Evolutionary conservation across 2,797 vertebrate genomes (phyloP).

Genomic region (Cetoscarus ocellatus): DNA sequence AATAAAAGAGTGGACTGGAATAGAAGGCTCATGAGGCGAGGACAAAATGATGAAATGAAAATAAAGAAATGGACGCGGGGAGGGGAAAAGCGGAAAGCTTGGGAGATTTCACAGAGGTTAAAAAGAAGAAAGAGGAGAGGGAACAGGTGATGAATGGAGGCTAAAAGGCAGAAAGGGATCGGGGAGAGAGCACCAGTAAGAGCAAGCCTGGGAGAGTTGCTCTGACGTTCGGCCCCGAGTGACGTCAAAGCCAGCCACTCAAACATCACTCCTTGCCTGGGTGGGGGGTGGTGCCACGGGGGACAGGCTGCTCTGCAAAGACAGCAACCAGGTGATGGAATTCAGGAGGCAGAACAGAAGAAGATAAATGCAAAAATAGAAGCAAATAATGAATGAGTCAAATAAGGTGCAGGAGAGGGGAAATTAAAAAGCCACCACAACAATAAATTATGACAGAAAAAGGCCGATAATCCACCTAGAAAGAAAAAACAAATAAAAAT

Average conservation of each 20-base stretch:
- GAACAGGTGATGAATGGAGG: conserved; percentile 41
- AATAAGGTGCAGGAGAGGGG: background rate
- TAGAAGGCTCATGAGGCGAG: conserved; percentile 22
- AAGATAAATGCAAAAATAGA: conserved; percentile 20
- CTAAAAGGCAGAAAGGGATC: conserved; percentile 31
- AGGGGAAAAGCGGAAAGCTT: background rate
- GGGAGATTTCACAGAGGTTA: background rate
- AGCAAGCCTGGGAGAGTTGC: conserved; percentile 67
- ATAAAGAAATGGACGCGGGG: conserved; percentile 18
- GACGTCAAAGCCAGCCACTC: conserved; percentile 79
- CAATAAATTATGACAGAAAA: background rate
- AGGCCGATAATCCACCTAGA: background rate
- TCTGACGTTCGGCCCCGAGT: conserved; percentile 71
- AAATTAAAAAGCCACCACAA: background rate
- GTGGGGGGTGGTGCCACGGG: conserved; percentile 45
- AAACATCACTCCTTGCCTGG: conserved; percentile 70
- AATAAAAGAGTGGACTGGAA: conserved; percentile 15
- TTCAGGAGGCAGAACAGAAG: conserved; percentile 25
- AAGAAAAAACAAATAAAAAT: background rate
- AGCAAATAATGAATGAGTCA: background rate
- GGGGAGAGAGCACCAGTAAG: conserved; percentile 52
- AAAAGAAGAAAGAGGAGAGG: background rate
- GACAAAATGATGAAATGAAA: conserved; percentile 11
- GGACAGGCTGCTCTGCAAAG: conserved; percentile 49
- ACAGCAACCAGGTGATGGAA: conserved; percentile 36